Base-by-base conservation (phyloP, 2,113 vertebrate species). In the Vireo altiloquus region DNA sequence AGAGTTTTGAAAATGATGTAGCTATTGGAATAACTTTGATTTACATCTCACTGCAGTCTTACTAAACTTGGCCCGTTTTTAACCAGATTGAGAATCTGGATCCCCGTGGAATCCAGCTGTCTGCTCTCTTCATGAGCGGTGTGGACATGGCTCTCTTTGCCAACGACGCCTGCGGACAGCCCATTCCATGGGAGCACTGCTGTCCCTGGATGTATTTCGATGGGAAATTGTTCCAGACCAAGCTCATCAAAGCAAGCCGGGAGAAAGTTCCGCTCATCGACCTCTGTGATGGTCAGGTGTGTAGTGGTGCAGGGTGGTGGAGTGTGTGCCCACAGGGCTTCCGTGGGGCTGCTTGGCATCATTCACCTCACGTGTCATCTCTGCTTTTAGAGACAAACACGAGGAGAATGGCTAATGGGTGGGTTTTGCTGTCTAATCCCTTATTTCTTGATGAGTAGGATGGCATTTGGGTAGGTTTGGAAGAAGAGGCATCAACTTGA, bases 171-270 rank as follows among this genome's bases (percentile, higher is more conserved):
- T 99, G 99, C 2, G 99, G 99, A 28, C 99, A 99, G 97, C 99
- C 99, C 0, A 98, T 99, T 93, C 99, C 99, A 10, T 99, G 99
- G 99, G 99, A 99, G 92, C 98, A 99, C 98, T 99, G 99, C 98
- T 99, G 99, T 94, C 99, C 99, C 2, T 99, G 99, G 99, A 99
- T 99, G 99, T 99, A 99, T 97, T 99, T 99, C 94, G 99, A 99
- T 89, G 99, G 99, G 80, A 99, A 99, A 74, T 98, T 99, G 90
- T 98, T 99, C 92, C 99, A 99, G 97, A 99, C 98, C 96, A 99
- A 99, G 97, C 98, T 99, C 92, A 98, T 98, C 93, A 98, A 98
- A 98, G 99, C 98, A 96, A 99, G 97, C 97, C 98, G 99, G 97
- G 99, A 99, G 95, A 99, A 99, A 97, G 98, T 98, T 95, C 98